Percentiles rank a stretch among this genome's conserved stretches.
Evolutionary conservation across 35 echinoderm and acorn worm species (phyloP).

Genomic region (Heliocidaris erythrogramma): DNA sequence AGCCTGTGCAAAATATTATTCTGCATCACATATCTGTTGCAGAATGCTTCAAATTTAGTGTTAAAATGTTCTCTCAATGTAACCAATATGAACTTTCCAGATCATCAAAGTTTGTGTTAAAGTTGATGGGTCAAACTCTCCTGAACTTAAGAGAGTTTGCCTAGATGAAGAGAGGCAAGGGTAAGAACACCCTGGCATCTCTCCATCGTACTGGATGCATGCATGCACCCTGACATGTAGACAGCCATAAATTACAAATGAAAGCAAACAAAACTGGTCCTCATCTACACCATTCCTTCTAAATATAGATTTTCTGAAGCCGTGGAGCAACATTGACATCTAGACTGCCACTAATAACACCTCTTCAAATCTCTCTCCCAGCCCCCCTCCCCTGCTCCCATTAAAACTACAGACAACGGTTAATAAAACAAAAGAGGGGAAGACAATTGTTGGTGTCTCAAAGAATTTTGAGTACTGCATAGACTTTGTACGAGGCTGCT

Average conservation of each 20-base stretch:
- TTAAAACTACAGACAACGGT: background rate
- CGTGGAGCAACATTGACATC: too few species aligned
- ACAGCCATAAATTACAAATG: background rate
- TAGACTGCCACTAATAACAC: too few species aligned
- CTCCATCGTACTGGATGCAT: background rate
- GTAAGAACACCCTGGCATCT: background rate
- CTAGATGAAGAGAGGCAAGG: background rate
- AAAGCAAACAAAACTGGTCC: background rate
- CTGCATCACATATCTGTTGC: too few species aligned
- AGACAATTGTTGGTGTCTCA: background rate
- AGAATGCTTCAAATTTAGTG: too few species aligned
- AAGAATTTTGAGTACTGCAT: background rate
- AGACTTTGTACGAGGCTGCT: too few species aligned
- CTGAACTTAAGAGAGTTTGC: background rate
- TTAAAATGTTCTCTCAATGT: background rate
- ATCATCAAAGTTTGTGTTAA: background rate
- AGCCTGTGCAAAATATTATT: too few species aligned
- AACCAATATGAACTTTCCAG: background rate
- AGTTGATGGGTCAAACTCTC: background rate
- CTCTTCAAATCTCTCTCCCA: too few species aligned
- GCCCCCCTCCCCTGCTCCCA: too few species aligned
- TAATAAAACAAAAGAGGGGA: background rate
- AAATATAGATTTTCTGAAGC: background rate
- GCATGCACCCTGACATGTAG: slow-evolving; percentile 8
- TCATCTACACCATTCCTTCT: background rate